Percentiles rank a stretch among this genome's conserved stretches.
Conservation (phyloP, 2,888 invertebrate genomes). For the Chrysopilus asiliformis region DNA sequence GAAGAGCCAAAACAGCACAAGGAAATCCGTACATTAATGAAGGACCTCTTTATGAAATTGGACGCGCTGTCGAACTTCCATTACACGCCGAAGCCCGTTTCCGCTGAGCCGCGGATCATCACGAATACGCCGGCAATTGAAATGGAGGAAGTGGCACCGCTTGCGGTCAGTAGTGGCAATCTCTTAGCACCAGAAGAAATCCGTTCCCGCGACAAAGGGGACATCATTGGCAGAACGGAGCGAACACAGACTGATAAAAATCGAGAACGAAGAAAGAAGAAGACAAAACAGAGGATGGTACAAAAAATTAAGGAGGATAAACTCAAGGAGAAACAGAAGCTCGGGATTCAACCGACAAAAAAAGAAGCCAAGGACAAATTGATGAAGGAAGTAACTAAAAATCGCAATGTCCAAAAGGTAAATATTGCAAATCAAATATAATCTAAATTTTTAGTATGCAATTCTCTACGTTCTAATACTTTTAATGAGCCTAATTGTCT, state of each 20-base stretch:
- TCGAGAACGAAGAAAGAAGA: conserved; percentile 75
- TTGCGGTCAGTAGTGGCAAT: conserved; percentile 70
- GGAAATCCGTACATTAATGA: conserved; percentile 63
- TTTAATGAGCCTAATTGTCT: too few relatives aligned
- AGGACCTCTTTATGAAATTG: conserved; percentile 64
- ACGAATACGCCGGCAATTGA: conserved; percentile 80
- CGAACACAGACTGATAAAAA: conserved; percentile 76
- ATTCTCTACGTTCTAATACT: too few relatives aligned
- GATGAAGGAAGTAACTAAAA: conserved; percentile 49
- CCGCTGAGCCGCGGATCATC: conserved; percentile 79
- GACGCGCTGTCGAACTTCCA: conserved; percentile 91
- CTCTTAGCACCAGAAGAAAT: conserved; percentile 89
- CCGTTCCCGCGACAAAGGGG: conserved; percentile 44
- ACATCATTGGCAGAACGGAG: conserved; percentile 59
- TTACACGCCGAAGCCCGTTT: conserved; percentile 76
- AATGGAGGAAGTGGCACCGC: conserved; percentile 93
- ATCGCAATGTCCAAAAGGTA: conserved; percentile 49
- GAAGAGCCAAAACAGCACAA: conserved; percentile 44
- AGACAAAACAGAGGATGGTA: conserved; percentile 52
- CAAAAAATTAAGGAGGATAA: conserved; percentile 38
- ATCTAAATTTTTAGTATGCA: too few relatives aligned
- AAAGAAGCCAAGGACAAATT: conserved; percentile 41
- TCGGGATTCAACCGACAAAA: conserved; percentile 40
- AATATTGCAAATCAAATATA: too few relatives aligned
- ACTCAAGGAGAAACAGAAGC: conserved; percentile 35